These are phyloP conservation scores for Morphnarchus princeps DNA, from an alignment of 2,113 vertebrate species.

Conservation along the genomic window DNA sequence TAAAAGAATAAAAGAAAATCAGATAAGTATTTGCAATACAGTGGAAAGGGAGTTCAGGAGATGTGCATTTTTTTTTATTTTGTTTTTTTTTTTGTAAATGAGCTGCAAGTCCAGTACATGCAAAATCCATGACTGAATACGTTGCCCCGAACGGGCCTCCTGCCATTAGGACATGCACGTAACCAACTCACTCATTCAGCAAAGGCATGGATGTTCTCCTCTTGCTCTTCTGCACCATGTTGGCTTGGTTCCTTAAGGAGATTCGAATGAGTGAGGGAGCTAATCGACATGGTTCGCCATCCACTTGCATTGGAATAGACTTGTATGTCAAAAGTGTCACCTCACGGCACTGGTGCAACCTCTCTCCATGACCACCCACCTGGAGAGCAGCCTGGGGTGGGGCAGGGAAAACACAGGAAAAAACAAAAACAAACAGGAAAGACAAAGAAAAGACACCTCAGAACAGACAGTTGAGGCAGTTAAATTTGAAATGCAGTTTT, in stretches of 20 bases:
- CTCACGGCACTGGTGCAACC: slow-evolving; percentile 82
- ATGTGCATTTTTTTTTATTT: neutral
- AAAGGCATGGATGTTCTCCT: slow-evolving; percentile 83
- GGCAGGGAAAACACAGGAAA: too few species aligned
- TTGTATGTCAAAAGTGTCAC: slow-evolving; percentile 80
- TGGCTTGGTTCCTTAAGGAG: slow-evolving; percentile 81
- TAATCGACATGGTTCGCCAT: slow-evolving; percentile 78
- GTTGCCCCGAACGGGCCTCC: neutral
- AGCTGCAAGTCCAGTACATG: slow-evolving; percentile 44
- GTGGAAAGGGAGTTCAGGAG: neutral
- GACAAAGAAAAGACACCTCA: neutral
- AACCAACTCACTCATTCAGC: slow-evolving; percentile 81
- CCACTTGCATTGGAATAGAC: slow-evolving; percentile 84
- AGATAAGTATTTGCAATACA: neutral
- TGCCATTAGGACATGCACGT: neutral
- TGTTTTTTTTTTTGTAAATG: neutral
- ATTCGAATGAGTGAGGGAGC: slow-evolving; percentile 80
- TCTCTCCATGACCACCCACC: slow-evolving; percentile 80
- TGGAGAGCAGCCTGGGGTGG: slow-evolving; percentile 77
- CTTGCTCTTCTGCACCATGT: slow-evolving; percentile 86
- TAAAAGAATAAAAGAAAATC: neutral
- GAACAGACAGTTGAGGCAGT: neutral
- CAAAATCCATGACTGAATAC: slow-evolving; percentile 4
- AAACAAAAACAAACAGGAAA: neutral
- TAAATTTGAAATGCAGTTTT: neutral